Evolutionary conservation across 2,113 vertebrate species (phyloP), one percentile per base, ranked within the genome.

Genomic region (Coregonus clupeaformis): DNA sequence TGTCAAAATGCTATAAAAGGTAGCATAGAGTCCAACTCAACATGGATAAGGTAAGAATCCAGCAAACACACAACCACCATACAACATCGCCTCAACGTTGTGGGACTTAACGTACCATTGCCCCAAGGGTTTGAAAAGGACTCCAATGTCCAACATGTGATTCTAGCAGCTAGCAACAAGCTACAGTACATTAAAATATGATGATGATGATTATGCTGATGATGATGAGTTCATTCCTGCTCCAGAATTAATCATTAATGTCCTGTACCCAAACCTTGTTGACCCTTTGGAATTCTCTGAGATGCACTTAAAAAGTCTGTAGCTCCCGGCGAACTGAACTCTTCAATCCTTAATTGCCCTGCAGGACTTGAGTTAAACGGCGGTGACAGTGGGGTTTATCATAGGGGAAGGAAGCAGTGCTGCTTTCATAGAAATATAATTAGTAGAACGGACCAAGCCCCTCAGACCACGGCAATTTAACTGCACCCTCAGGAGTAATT

Each of bases 211-310:
- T 42, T 9, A 3, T 12, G 9, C 68, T 76, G 74, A 68, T 64
- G 77, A 80, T 60, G 36, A 42, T 55, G 82, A 79, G 77, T 77
- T 79, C 75, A 78, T 84, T 79, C 65, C 36, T 42, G 36, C 36
- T 42, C 36, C 1, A 55, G 52, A 72, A 88, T 88, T 42, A 86
- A 89, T 88, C 75, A 86, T 89, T 87, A 71, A 82, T 77, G 69
- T 74, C 68, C 72, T 55, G 25, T 73, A 72, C 77, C 36, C 71
- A 52, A 30, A 72, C 52, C 73, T 47, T 63, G 65, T 78, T 86
- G 80, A 87, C 85, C 87, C 36, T 36, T 36, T 75, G 82, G 20
- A 76, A 81, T 70, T 63, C 77, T 82, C 73, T 57, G 29, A 52
- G 9, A 30, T 78, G 76, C 82, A 81, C 82, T 82, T 63, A 49